Conservation (phyloP, 1,140 invertebrate genomes). For the Pararge aegeria region DNA sequence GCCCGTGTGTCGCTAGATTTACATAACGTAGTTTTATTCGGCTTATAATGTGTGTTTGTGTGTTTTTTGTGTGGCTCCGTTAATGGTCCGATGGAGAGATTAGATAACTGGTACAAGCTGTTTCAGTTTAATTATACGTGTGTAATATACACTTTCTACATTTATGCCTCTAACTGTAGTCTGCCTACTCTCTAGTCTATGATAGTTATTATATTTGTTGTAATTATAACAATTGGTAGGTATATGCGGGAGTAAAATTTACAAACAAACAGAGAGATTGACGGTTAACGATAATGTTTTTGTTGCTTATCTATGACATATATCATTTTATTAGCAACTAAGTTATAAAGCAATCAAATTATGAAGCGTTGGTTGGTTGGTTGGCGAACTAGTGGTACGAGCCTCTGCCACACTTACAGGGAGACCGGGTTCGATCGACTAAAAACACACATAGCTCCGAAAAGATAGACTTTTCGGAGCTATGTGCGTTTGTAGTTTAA, state of each 20-base stretch:
- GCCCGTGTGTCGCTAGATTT: slow-evolving; percentile 45
- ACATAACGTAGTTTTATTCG: slow-evolving; percentile 51
- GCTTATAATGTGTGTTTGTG: slow-evolving; percentile 53
- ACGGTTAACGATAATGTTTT: background rate
- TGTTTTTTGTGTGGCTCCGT: slow-evolving; percentile 64
- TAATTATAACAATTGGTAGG: slow-evolving; percentile 5
- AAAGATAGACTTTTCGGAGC: too few relatives aligned
- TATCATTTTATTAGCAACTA: too few relatives aligned
- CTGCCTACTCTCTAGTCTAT: background rate
- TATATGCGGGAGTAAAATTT: background rate
- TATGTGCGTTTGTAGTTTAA: too few relatives aligned
- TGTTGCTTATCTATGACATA: too few relatives aligned
- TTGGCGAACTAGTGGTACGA: too few relatives aligned
- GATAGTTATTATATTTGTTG: background rate
- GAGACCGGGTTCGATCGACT: too few relatives aligned
- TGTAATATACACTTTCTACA: slow-evolving; percentile 41
- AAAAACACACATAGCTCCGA: too few relatives aligned
- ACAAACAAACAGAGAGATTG: background rate
- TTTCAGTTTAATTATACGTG: slow-evolving; percentile 71
- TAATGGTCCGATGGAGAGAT: slow-evolving; percentile 72
- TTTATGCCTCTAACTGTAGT: slow-evolving; percentile 18
- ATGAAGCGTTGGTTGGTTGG: too few relatives aligned
- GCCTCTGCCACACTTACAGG: too few relatives aligned
- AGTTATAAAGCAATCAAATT: too few relatives aligned
- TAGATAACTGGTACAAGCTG: slow-evolving; percentile 65